A percentile compares a stretch with the other conserved stretches of the same genome.
Evolutionary conservation across 2,797 vertebrate genomes (phyloP).

Genomic region (Synaphobranchus kaupii): DNA sequence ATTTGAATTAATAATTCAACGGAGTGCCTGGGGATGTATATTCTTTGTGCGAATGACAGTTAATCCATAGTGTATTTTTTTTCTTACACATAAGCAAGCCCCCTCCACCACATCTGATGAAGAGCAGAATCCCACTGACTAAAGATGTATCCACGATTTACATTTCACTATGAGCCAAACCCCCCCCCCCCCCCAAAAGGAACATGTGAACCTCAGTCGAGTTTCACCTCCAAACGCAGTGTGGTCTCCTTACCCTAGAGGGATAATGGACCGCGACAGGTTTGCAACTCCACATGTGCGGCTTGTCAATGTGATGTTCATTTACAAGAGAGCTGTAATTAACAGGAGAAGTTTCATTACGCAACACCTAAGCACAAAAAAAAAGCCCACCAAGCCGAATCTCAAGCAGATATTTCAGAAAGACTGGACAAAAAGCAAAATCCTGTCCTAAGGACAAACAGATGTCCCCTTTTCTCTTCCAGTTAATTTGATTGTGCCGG

Average conservation of each 20-base stretch:
- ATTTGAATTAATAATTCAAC: slow-evolving; percentile 89
- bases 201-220: slow-evolving; percentile 17
- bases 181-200: neutral
- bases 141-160: slow-evolving; percentile 53
- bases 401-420: neutral
- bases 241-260: slow-evolving; percentile 34
- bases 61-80: slow-evolving; percentile 79
- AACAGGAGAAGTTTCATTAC: neutral
- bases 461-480: neutral
- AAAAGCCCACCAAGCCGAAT: neutral
- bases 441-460: neutral
- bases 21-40: slow-evolving; percentile 78
- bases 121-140: slow-evolving; percentile 64
- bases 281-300: slow-evolving; percentile 48
- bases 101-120: slow-evolving; percentile 57
- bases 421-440: neutral
- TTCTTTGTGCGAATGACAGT: slow-evolving; percentile 84
- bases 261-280: slow-evolving; percentile 60
- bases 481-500: neutral
- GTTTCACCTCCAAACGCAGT: neutral
- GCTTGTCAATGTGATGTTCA: slow-evolving; percentile 50
- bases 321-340: slow-evolving; percentile 30
- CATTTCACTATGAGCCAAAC: slow-evolving; percentile 14
- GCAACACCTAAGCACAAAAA: neutral
- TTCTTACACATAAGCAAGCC: slow-evolving; percentile 35